Evolutionary conservation across 2,888 invertebrate species (phyloP).

Genomic region (Xestia rhomboidea): DNA sequence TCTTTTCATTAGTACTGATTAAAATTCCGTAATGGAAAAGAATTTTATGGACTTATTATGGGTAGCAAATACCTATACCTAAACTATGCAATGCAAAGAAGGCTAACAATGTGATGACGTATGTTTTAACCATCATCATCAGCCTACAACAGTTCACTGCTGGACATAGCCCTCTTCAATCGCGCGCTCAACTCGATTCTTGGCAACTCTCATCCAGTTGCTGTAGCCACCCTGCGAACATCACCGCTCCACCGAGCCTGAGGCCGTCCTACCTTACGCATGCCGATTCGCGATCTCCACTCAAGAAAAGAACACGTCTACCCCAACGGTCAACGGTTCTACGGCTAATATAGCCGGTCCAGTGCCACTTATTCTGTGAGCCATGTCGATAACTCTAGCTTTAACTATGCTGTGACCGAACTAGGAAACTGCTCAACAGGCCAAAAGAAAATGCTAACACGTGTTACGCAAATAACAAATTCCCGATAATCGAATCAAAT

Average conservation of each 20-base stretch:
- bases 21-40: conserved; percentile 38
- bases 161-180: too few species aligned
- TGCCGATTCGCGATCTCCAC: too few species aligned
- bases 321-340: too few species aligned
- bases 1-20: conserved; percentile 41
- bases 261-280: too few species aligned
- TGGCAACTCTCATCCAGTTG: too few species aligned
- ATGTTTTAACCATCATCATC: neutral
- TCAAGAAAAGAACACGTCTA: too few species aligned
- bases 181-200: too few species aligned
- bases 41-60: neutral
- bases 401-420: neutral
- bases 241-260: too few species aligned
- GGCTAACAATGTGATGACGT: neutral
- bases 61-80: neutral
- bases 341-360: too few species aligned
- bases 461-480: neutral
- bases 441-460: neutral
- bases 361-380: too few species aligned
- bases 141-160: too few species aligned
- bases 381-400: neutral
- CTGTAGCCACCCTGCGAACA: too few species aligned
- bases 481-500: conserved; percentile 63
- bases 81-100: neutral
- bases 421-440: neutral